Evolutionary conservation across 2,888 invertebrate species (phyloP).

Genomic region (Euplagia quadripunctaria): DNA sequence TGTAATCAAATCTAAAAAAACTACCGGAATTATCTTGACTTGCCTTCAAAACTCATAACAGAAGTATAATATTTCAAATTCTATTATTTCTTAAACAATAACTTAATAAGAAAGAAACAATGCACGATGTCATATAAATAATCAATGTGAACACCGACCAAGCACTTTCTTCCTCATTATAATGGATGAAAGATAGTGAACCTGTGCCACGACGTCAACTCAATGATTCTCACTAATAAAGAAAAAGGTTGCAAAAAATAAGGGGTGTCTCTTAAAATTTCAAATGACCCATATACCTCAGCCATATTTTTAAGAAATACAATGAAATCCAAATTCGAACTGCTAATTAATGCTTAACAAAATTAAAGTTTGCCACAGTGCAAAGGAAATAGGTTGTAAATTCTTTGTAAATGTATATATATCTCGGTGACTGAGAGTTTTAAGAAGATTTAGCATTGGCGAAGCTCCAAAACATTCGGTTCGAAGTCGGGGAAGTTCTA

Average conservation of each 20-base stretch:
- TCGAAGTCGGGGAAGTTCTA: constrained; percentile 6
- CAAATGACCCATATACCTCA: not conserved
- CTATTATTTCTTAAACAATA: too few species aligned
- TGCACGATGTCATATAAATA: not conserved
- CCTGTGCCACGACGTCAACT: not conserved
- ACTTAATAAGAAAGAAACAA: not conserved
- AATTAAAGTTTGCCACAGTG: not conserved
- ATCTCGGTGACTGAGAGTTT: constrained; percentile 23
- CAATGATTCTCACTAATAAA: not conserved
- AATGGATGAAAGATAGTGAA: too few species aligned
- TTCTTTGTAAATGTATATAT: constrained; percentile 12
- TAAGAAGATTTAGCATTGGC: constrained; percentile 43
- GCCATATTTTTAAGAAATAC: not conserved
- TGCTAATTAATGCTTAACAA: not conserved
- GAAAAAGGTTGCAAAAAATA: not conserved
- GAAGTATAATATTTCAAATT: too few species aligned
- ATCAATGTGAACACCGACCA: not conserved
- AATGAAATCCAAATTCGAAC: not conserved
- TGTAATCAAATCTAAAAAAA: too few species aligned
- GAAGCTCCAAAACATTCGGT: constrained; percentile 38
- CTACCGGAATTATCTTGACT: too few species aligned
- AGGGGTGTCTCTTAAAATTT: not conserved
- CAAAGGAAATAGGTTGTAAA: constrained; percentile 18
- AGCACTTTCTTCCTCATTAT: not conserved
- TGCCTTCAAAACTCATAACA: too few species aligned